Evolutionary conservation across 92 coral and sea anemone species (phyloP).

Genomic region (Siderastrea siderea): DNA sequence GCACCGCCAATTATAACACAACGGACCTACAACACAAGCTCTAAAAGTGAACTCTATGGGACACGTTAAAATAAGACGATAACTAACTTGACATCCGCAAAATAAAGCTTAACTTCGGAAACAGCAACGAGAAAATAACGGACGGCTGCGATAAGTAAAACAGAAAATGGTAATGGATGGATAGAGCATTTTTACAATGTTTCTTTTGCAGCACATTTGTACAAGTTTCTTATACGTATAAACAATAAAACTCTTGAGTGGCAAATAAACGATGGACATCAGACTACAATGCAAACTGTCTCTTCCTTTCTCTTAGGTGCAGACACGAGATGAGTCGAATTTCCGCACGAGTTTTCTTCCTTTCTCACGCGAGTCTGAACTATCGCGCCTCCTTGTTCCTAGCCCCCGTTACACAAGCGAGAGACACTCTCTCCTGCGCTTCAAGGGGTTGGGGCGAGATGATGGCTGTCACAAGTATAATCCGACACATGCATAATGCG

Average conservation of each 20-base stretch:
- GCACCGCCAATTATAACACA: neutral
- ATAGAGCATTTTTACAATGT: neutral
- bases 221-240: neutral
- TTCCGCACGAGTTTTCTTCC: too few relatives aligned
- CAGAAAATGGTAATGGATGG: neutral
- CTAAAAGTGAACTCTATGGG: neutral
- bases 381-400: too few relatives aligned
- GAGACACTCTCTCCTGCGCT: too few relatives aligned
- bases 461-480: too few relatives aligned
- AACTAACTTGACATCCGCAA: neutral
- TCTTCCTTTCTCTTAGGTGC: too few relatives aligned
- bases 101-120: neutral
- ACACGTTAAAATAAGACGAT: neutral
- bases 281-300: neutral
- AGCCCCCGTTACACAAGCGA: too few relatives aligned
- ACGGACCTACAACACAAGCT: neutral
- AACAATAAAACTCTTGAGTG: conserved; percentile 2
- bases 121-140: neutral
- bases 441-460: too few relatives aligned
- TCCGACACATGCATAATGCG: too few relatives aligned
- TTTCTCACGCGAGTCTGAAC: too few relatives aligned
- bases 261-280: neutral
- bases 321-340: too few relatives aligned
- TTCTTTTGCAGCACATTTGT: neutral
- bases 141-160: neutral